A percentile compares a stretch with the other conserved stretches of the same genome.
Evolutionary conservation across 30 jellyfish, hydroid and myxozoan genomes (phyloP).

Genomic region (Rhopilema esculentum): DNA sequence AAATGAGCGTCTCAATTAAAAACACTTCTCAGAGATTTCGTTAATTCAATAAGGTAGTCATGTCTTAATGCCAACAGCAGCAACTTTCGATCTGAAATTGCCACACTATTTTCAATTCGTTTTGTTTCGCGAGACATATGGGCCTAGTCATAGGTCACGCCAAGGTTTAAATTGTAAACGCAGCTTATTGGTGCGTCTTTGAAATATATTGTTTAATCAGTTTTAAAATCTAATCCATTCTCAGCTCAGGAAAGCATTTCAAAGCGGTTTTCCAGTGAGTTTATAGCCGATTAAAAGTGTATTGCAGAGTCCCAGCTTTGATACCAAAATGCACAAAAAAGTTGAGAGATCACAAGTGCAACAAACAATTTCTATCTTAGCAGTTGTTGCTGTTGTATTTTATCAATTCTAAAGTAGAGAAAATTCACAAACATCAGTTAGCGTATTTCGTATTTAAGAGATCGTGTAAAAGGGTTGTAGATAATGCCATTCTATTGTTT

Average conservation of each 20-base stretch:
- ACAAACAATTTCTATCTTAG: neutral
- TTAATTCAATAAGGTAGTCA: neutral
- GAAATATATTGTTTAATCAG: no score
- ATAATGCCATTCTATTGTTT: conserved; percentile 75
- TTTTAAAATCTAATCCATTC: no score
- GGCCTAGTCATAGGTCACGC: neutral
- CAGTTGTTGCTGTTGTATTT: conserved; percentile 54
- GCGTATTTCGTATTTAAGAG: conserved; percentile 71
- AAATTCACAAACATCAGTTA: conserved; percentile 62
- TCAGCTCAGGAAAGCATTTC: no score
- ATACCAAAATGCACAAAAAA: no score
- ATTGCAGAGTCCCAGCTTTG: no score
- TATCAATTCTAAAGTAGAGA: conserved; percentile 27
- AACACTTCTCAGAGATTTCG: conserved; percentile 17
- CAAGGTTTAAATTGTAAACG: no score
- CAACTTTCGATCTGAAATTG: neutral
- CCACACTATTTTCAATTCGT: neutral
- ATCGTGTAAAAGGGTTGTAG: conserved; percentile 80
- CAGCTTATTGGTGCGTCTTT: neutral
- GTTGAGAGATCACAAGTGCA: no score
- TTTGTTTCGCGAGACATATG: neutral
- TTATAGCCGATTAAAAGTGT: no score
- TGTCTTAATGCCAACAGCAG: conserved; percentile 11
- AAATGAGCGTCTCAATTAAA: conserved; percentile 22
- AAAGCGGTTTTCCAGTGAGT: no score